A percentile compares a stretch with the other conserved stretches of the same genome.
Evolutionary conservation across 2,113 vertebrate genomes (phyloP).

Genomic region (Odocoileus virginianus): DNA sequence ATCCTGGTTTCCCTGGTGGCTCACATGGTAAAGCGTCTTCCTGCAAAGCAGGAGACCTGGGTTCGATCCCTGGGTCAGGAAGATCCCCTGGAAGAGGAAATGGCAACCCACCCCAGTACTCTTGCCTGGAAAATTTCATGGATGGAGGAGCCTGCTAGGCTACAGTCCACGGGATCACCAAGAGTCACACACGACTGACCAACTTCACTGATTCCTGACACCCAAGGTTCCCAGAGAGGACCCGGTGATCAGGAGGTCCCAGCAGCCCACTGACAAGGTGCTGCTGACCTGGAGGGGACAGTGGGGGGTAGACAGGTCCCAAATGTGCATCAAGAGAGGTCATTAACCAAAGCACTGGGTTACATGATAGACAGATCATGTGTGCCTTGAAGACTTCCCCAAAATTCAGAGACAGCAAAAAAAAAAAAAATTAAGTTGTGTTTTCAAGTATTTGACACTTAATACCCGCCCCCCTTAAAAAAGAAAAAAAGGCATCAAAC

Average conservation of each 20-base stretch:
- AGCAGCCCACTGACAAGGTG: neutral
- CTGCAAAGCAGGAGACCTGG: neutral
- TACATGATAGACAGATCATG: fast-evolving
- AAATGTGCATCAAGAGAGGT: neutral
- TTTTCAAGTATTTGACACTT: neutral
- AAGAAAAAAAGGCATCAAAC: neutral
- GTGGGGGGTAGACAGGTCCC: too few species aligned
- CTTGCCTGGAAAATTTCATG: neutral
- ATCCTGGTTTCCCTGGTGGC: neutral
- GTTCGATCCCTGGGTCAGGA: neutral
- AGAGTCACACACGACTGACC: neutral
- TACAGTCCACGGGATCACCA: neutral
- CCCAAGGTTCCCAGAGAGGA: neutral
- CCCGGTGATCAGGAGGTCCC: neutral
- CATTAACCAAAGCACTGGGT: neutral
- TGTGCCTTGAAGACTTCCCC: neutral
- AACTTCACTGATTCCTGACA: neutral
- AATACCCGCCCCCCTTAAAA: neutral
- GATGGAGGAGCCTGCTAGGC: neutral
- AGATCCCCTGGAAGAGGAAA: neutral
- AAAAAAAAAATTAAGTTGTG: neutral
- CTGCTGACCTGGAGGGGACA: neutral
- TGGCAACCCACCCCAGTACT: neutral
- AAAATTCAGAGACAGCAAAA: neutral
- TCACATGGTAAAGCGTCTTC: neutral